A percentile compares a stretch with the other conserved stretches of the same genome.
These are phyloP conservation scores for Megalops atlanticus DNA, from an alignment of 2,113 vertebrate genomes.

Conservation along the genomic window DNA sequence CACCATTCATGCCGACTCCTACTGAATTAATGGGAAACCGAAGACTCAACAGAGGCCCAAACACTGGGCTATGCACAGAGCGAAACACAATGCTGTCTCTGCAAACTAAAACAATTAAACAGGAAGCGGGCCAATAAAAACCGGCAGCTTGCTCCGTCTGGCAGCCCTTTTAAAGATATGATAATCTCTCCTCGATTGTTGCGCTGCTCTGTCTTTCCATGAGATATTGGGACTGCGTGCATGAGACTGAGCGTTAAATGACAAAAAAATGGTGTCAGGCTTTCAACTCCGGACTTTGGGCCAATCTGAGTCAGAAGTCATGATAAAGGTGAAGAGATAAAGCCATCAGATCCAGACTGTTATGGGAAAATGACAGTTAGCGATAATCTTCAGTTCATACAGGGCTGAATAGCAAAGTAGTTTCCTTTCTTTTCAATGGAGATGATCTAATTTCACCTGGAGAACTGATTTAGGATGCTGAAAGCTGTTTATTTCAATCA, in stretches of 20 bases:
- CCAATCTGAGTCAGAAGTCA: neutral
- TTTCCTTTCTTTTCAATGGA: neutral
- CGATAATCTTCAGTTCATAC: slow-evolving; percentile 34
- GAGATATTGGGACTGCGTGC: neutral
- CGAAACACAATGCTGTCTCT: slow-evolving; percentile 30
- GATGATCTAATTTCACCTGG: slow-evolving; percentile 35
- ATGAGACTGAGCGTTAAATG: slow-evolving; percentile 21
- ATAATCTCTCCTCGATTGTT: neutral
- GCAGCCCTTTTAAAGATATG: neutral
- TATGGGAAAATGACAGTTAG: slow-evolving; percentile 40
- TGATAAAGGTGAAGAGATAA: slow-evolving; percentile 6
- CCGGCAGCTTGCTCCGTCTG: slow-evolving; percentile 16
- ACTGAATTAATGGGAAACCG: slow-evolving; percentile 28
- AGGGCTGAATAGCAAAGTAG: slow-evolving; percentile 28
- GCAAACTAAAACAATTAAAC: slow-evolving; percentile 31
- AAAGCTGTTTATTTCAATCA: too few species aligned
- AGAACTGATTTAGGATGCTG: too few species aligned
- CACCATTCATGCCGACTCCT: slow-evolving; percentile 18
- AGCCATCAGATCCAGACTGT: slow-evolving; percentile 20
- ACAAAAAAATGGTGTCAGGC: neutral
- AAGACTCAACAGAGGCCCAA: slow-evolving; percentile 13
- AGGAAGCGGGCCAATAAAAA: neutral
- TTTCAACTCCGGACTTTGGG: neutral
- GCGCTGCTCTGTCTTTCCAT: neutral
- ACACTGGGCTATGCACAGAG: slow-evolving; percentile 23